Conservation (phyloP, 2,113 vertebrate species). For the Merops nubicus region DNA sequence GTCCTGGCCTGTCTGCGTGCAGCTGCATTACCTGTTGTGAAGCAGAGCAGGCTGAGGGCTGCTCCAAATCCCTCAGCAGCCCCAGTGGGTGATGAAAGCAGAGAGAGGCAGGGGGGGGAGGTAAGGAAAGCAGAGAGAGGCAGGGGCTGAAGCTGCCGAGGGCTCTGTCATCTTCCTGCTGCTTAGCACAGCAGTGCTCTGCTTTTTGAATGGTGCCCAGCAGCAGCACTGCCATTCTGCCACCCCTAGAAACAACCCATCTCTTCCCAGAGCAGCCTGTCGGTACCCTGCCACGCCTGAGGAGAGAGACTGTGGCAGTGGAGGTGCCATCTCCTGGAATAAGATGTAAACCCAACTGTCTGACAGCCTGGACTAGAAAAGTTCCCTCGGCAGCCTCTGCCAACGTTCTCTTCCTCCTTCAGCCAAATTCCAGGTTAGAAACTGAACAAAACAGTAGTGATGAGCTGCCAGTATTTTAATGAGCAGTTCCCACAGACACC, state of each 20-base stretch:
- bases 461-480: constrained; percentile 49
- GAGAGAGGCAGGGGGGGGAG: neutral
- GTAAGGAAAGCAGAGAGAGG: neutral
- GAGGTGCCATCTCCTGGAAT: neutral
- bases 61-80: neutral
- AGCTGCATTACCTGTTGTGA: neutral
- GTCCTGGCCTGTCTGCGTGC: neutral
- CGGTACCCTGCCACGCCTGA: rapidly evolving
- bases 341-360: neutral
- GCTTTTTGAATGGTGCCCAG: neutral
- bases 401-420: neutral
- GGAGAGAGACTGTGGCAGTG: neutral
- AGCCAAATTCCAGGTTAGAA: constrained; percentile 22
- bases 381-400: constrained; percentile 12
- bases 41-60: neutral
- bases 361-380: neutral
- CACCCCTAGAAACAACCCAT: neutral
- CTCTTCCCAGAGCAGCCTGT: neutral
- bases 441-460: neutral
- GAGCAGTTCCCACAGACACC: constrained; percentile 22
- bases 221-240: neutral
- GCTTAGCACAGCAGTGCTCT: neutral
- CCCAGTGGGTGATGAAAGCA: neutral
- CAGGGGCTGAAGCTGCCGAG: neutral
- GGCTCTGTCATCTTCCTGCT: neutral